phyloP scores from a whole-genome alignment of 2,113 vertebrate genomes.

The Sprattus sprattus region DNA sequence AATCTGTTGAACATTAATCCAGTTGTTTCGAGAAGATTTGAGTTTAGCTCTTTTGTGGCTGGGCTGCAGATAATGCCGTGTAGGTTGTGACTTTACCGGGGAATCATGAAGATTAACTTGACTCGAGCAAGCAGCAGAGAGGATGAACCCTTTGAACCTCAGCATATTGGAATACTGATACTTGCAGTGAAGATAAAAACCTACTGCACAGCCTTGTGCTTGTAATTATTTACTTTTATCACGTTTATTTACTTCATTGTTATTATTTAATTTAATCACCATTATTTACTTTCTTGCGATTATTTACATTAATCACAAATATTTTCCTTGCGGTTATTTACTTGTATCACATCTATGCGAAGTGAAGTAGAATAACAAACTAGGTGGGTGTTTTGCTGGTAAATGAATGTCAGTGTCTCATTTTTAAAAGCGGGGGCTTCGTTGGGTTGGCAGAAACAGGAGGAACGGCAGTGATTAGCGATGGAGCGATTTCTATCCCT shows the following conservation, averaged over 20 bases:
- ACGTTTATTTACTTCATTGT: no score
- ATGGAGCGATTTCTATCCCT: not conserved
- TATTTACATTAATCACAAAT: no score
- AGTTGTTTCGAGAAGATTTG: no score
- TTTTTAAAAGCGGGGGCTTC: not conserved
- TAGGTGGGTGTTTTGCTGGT: not conserved
- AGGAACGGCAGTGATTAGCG: not conserved
- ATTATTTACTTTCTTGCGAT: no score
- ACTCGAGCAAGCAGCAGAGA: constrained; percentile 26
- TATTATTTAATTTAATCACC: no score
- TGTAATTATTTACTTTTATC: not conserved
- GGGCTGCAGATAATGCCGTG: not conserved
- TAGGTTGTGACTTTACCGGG: constrained; percentile 5
- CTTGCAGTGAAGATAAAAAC: constrained; percentile 28
- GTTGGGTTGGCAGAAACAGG: not conserved
- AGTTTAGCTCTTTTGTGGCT: no score
- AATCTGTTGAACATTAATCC: no score
- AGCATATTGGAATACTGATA: constrained; percentile 37
- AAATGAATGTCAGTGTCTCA: not conserved
- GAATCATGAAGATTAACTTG: constrained; percentile 19
- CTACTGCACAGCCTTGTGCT: constrained; percentile 29
- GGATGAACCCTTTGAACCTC: constrained; percentile 24
- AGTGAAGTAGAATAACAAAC: not conserved
- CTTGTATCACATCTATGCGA: constrained; percentile 35
- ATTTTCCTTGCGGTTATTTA: no score